Base-by-base conservation (phyloP, 2,797 vertebrate species). In the Poeciliopsis presidionis region DNA sequence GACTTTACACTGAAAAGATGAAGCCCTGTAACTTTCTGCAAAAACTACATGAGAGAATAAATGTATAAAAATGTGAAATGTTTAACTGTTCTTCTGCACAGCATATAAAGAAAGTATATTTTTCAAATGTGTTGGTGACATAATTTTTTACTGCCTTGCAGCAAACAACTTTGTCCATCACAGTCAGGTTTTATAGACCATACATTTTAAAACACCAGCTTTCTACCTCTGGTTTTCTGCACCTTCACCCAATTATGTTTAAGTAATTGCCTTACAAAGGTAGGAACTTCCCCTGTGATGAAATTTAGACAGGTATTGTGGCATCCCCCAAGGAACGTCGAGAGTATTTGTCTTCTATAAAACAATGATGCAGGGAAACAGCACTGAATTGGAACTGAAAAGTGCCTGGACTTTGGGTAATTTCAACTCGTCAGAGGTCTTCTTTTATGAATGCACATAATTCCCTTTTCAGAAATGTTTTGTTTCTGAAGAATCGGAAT, bases 201-300 rank as follows among this genome's bases (percentile, higher is more conserved):
- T 75, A 84, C 85, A 89, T 89, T 91, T 88, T 87, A 90, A 92
- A 93, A 85, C 85, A 88, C 83, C 88, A 88, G 84, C 87, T 91
- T 91, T 88, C 87, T 81, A 80, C 85, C 84, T 85, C 89, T 92
- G 88, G 92, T 95, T 91, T 91, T 88, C 86, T 88, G 90, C 95
- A 95, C 94, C 94, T 95, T 91, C 81, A 88, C 69, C 92, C 93
- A 95, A 94, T 96, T 95, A 95, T 89, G 77, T 73, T 79, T 88
- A 89, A 91, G 89, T 93, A 93, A 94, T 91, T 92, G 89, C 90
- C 86, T 93, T 87, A 82, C 89, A 87, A 83, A 83, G 86, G 89
- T 87, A 92, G 84, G 89, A 70, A 81, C 83, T 83, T 82, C 76
- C 89, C 77, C 84, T 89, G 85, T 92, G 92, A 92, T 91, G 81